Evolutionary conservation across 2,888 invertebrate species (phyloP).

Genomic region (Rhagonycha lutea): DNA sequence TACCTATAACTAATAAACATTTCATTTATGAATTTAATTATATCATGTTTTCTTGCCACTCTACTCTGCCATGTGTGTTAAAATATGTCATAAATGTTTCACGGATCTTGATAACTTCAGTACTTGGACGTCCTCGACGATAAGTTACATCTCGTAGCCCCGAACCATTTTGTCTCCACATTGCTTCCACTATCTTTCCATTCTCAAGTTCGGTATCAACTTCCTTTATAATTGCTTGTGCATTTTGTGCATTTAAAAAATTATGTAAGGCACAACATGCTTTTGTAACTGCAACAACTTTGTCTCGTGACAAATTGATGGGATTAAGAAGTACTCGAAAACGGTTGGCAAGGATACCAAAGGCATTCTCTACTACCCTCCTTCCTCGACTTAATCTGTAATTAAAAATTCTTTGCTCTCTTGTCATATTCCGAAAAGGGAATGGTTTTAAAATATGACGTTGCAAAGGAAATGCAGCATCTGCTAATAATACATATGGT

Average conservation of each 20-base stretch:
- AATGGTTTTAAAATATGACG: background rate
- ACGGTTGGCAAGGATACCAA: background rate
- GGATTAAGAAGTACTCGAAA: background rate
- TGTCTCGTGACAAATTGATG: background rate
- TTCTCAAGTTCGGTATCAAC: background rate
- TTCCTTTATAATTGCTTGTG: background rate
- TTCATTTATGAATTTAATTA: background rate
- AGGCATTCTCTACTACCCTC: background rate
- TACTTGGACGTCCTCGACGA: no score
- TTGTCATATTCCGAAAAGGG: background rate
- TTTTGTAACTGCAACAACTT: constrained; percentile 5
- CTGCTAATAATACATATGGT: no score
- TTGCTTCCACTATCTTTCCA: background rate
- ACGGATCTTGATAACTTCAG: background rate
- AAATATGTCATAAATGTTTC: background rate
- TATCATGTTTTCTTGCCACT: background rate
- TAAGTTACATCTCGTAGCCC: no score
- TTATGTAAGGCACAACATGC: constrained; percentile 13
- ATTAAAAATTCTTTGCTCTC: background rate
- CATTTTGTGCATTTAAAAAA: constrained; percentile 5
- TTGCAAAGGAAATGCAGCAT: background rate
- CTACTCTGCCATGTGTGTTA: background rate
- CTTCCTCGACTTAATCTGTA: background rate
- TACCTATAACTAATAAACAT: no score
- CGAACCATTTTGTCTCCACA: no score